Percentiles rank a stretch among this genome's conserved stretches.
These are phyloP conservation scores for Brachionus plicatilis DNA, from an alignment of 1,140 invertebrate genomes.

Conservation along the genomic window DNA sequence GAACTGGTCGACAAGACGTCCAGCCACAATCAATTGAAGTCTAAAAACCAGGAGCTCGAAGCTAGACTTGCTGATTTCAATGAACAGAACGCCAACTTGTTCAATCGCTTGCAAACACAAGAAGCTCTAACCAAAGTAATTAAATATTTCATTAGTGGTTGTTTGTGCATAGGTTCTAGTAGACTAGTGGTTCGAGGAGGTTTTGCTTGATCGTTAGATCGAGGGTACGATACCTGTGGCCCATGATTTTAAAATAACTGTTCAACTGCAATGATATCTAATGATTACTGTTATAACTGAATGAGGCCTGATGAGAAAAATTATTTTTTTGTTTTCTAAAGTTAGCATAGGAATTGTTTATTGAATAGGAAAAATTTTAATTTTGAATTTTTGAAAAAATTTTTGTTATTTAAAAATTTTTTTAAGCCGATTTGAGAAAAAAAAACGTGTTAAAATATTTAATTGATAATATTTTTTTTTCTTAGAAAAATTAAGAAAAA, in stretches of 20 bases:
- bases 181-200: not conserved
- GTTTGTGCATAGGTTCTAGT: not conserved
- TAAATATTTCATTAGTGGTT: not conserved
- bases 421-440: too few relatives aligned
- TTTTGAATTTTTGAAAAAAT: too few relatives aligned
- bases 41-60: not conserved
- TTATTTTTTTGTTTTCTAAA: too few relatives aligned
- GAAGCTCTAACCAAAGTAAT: conserved; percentile 11
- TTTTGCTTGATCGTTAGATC: not conserved
- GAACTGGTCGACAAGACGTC: not conserved
- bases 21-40: not conserved
- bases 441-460: too few relatives aligned
- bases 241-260: conserved; percentile 12
- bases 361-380: too few relatives aligned
- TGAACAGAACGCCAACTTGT: not conserved
- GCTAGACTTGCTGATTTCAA: not conserved
- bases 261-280: conserved; percentile 27
- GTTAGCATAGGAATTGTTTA: too few relatives aligned
- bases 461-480: too few relatives aligned
- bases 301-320: not conserved
- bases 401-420: too few relatives aligned
- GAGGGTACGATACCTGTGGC: not conserved
- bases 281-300: not conserved
- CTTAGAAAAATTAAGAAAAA: too few relatives aligned
- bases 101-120: conserved; percentile 13